phyloP scores from a whole-genome alignment of 2,888 invertebrate genomes.

The Danaus chrysippus region DNA sequence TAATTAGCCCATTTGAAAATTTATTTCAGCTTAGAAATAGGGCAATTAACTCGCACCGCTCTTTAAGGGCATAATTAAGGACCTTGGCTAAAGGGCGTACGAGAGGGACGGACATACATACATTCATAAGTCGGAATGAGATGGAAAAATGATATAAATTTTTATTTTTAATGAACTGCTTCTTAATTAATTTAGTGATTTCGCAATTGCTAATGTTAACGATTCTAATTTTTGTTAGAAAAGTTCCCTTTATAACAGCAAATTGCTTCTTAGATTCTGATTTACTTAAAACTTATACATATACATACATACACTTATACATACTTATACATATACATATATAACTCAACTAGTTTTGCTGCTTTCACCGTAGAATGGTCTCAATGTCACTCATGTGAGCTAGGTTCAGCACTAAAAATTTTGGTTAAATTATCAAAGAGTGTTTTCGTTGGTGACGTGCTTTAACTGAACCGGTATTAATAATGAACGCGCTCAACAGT shows the following conservation, averaged over 20 bases:
- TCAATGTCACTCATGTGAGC: no score
- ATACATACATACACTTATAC: no score
- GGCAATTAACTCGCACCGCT: constrained; percentile 36
- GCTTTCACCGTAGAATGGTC: no score
- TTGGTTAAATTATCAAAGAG: no score
- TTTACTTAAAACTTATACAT: not conserved
- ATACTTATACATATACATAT: no score
- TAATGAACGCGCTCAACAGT: no score
- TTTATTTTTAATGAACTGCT: constrained; percentile 34
- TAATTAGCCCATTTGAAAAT: constrained; percentile 36
- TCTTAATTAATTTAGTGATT: constrained; percentile 31
- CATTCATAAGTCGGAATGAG: constrained; percentile 13
- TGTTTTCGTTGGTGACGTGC: no score
- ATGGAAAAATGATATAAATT: constrained; percentile 21
- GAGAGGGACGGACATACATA: constrained; percentile 23
- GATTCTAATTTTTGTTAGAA: constrained; percentile 20
- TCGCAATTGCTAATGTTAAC: constrained; percentile 24
- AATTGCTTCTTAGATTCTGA: not conserved
- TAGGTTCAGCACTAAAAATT: no score
- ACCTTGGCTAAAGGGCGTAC: constrained; percentile 32
- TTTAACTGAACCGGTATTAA: no score
- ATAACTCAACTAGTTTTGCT: no score
- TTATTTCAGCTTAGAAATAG: constrained; percentile 38
- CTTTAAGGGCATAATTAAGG: constrained; percentile 39
- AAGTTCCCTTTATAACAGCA: constrained; percentile 13